phyloP scores from a whole-genome alignment of 2,888 invertebrate species.

The Chironomus tentans region DNA sequence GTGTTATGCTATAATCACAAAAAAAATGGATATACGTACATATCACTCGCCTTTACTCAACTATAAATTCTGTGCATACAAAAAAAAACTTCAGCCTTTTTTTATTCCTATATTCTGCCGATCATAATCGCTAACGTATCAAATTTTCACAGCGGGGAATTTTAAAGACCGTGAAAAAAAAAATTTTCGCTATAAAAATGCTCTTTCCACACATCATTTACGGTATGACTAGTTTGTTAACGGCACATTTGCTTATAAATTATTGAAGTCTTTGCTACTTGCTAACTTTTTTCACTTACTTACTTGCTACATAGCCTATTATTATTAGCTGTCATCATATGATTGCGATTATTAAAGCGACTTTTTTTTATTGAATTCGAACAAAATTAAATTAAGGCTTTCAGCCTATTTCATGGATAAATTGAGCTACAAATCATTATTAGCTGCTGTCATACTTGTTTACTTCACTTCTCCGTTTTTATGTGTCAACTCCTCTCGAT shows the following conservation, averaged over 20 bases:
- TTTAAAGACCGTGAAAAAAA: not conserved
- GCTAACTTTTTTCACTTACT: not conserved
- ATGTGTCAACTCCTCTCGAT: too few species aligned
- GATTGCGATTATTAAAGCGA: too few species aligned
- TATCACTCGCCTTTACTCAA: not conserved
- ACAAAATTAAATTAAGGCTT: too few species aligned
- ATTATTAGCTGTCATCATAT: too few species aligned
- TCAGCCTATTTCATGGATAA: too few species aligned
- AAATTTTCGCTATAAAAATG: not conserved
- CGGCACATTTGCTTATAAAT: not conserved
- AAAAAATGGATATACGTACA: not conserved
- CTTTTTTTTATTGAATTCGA: too few species aligned
- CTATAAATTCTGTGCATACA: not conserved
- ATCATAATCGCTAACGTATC: conserved; percentile 11
- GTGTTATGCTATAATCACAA: conserved; percentile 16
- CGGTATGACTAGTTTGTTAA: not conserved
- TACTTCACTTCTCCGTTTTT: too few species aligned
- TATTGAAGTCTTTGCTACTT: not conserved
- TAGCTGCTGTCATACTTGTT: too few species aligned
- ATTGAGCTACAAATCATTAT: too few species aligned
- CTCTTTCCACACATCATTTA: not conserved
- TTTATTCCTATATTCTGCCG: not conserved
- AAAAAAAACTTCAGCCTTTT: not conserved
- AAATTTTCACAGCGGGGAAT: conserved; percentile 17
- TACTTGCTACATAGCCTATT: not conserved